phyloP scores from a whole-genome alignment of 1,140 invertebrate genomes.

The Cydia splendana region DNA sequence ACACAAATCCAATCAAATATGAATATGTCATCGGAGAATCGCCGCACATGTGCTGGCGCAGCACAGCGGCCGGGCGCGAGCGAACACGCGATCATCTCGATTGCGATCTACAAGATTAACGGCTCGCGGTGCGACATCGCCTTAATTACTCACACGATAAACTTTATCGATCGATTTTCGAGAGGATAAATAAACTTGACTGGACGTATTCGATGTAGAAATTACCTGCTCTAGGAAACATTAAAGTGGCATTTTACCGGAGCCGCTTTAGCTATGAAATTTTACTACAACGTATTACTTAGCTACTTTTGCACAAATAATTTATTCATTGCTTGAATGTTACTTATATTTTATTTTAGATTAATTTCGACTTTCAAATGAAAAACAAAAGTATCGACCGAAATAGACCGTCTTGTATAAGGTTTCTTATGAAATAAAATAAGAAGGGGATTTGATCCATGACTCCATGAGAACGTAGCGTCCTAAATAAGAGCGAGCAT shows the following conservation, averaged over 20 bases:
- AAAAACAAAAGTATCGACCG: no score
- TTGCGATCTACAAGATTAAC: constrained; percentile 73
- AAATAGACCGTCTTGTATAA: no score
- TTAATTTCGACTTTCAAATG: no score
- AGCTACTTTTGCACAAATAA: no score
- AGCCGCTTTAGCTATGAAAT: neutral
- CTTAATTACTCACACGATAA: constrained; percentile 74
- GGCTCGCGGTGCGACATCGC: constrained; percentile 61
- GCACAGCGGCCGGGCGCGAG: constrained; percentile 43
- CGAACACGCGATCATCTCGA: constrained; percentile 69
- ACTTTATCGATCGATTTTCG: constrained; percentile 62
- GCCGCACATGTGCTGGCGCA: constrained; percentile 41
- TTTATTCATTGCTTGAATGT: no score
- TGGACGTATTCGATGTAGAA: constrained; percentile 7
- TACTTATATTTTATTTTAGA: no score
- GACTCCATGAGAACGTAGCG: neutral
- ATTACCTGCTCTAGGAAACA: neutral
- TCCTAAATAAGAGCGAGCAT: constrained; percentile 45
- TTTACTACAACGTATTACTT: no score
- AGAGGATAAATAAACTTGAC: constrained; percentile 18
- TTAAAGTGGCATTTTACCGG: neutral
- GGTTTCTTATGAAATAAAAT: neutral
- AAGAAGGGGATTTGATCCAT: neutral
- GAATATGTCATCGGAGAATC: neutral
- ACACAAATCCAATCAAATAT: neutral